Evolutionary conservation across 2,888 invertebrate species (phyloP), one percentile per base, ranked within the genome.

Genomic region (Lepidocyrtoides sp.): DNA sequence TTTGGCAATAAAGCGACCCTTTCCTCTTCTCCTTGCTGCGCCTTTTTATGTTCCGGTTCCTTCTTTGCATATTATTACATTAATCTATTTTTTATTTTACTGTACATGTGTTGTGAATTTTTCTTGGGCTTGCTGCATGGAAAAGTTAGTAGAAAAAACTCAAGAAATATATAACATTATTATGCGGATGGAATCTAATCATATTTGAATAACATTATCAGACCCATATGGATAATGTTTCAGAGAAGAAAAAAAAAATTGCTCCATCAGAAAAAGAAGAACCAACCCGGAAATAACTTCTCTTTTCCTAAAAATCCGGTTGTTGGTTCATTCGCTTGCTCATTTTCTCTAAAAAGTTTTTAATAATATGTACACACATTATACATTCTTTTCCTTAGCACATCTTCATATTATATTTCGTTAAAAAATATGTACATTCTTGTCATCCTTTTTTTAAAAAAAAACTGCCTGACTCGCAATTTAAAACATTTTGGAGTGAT

Each of bases 1-100:
- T 75, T 75, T 75, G 75, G 75, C 48, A 75, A 51, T 75, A 75
- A 75, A 48, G 12, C 26, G 75, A 48, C 48, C 75, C 48, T 51
- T 48, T 44, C 23, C 36, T 51, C 26, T n/a, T n/a, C n/a, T n/a
- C n/a, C n/a, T n/a, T n/a, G n/a, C n/a, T n/a, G n/a, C n/a, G n/a
- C 75, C 8, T 48, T 75, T 72, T 32, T 72, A 17, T 72, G 48
- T 44, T 48, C 32, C 72, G 14, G 12, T 72, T 69, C 36, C 41
- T 29, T 41, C 14, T 72, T 48, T 72, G 41, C 41, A 44, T 41
- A 23, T 41, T 48, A 75, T n/a, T n/a, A n/a, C 48, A 75, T 75
- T 48, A 75, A 75, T 75, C 17, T 75, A 75, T 75, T 75, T 36
- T 69, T 69, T 69, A 69, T 69, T 36, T 75, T 75, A 75, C 17